Evolutionary conservation across 92 coral and sea anemone species (phyloP).

Genomic region (Actinostola sp.): DNA sequence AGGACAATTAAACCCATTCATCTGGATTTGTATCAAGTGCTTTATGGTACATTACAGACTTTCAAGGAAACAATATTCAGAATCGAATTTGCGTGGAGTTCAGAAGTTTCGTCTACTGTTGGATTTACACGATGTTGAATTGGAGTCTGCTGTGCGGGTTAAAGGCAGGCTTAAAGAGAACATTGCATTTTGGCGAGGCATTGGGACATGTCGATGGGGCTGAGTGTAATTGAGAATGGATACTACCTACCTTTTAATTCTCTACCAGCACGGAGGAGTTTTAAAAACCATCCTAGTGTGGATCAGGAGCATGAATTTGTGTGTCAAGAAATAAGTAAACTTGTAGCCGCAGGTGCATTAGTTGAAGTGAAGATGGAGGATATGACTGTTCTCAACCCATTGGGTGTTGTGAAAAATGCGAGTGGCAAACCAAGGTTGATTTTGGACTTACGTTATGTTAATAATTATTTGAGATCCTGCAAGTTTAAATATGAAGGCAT

Average conservation of each 20-base stretch:
- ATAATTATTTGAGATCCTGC: conserved; percentile 36
- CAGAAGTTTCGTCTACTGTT: not conserved
- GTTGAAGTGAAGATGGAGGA: no score
- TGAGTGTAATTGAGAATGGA: conserved; percentile 36
- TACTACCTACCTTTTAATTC: conserved; percentile 58
- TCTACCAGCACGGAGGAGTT: no score
- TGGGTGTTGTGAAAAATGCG: no score
- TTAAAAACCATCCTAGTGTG: no score
- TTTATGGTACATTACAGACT: not conserved
- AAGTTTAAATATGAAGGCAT: conserved; percentile 60
- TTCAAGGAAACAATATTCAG: no score
- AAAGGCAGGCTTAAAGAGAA: conserved; percentile 50
- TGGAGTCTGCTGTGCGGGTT: conserved; percentile 29
- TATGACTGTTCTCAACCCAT: no score
- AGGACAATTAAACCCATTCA: conserved; percentile 31
- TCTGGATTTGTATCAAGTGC: conserved; percentile 13
- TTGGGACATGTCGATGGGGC: no score
- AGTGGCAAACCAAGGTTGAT: no score
- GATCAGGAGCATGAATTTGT: no score
- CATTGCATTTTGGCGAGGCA: conserved; percentile 53
- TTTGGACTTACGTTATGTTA: no score
- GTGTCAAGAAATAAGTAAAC: no score
- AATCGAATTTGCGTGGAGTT: not conserved
- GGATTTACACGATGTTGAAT: conserved; percentile 26
- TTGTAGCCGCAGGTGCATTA: no score